These are phyloP conservation scores for Ascidia mentula DNA, from an alignment of 23 tunicate genomes.

Conservation along the genomic window DNA sequence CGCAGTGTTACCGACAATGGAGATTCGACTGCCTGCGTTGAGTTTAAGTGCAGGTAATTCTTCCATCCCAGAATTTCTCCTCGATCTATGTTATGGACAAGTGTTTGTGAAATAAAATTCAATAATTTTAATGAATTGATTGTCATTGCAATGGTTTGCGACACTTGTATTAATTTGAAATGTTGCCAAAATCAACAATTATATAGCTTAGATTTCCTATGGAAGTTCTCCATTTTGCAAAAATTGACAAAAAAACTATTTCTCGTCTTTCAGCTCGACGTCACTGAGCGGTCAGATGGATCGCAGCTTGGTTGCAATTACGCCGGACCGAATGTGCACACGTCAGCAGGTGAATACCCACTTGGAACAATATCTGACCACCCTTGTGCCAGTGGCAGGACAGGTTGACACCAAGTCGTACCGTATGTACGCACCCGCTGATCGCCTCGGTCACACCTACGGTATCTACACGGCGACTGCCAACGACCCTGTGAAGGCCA, in stretches of 20 bases:
- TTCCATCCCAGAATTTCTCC: background rate
- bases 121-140: too few species aligned
- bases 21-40: constrained; percentile 51
- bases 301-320: constrained; percentile 34
- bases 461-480: constrained; percentile 60
- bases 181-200: too few species aligned
- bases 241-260: background rate
- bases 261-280: constrained; percentile 27
- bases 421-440: constrained; percentile 65
- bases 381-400: constrained; percentile 8
- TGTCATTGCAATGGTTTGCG: too few species aligned
- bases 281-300: constrained; percentile 15
- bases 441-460: constrained; percentile 65
- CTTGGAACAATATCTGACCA: constrained; percentile 21
- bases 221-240: too few species aligned
- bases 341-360: constrained; percentile 11
- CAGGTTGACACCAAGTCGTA: constrained; percentile 14
- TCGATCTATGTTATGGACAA: too few species aligned
- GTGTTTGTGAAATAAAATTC: too few species aligned
- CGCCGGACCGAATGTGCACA: constrained; percentile 18
- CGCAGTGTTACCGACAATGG: constrained; percentile 7
- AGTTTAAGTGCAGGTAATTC: constrained; percentile 69
- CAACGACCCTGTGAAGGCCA: constrained; percentile 53
- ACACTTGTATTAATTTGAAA: too few species aligned
- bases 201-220: too few species aligned